A percentile compares a stretch with the other conserved stretches of the same genome.
phyloP scores from a whole-genome alignment of 2,113 vertebrate species.

The Meleagris gallopavo region DNA sequence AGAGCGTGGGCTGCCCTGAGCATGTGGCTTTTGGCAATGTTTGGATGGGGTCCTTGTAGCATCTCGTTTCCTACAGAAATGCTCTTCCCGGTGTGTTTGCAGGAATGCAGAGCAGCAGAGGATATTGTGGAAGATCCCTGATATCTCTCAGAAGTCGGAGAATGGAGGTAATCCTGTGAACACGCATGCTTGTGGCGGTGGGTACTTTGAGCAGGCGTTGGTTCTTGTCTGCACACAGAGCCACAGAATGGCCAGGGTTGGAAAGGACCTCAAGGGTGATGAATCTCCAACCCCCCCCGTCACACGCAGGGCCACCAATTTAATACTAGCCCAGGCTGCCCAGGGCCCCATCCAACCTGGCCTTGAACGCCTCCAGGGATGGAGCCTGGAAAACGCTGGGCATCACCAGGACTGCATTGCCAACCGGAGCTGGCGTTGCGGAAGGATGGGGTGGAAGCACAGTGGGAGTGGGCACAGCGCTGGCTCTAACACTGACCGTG shows the following conservation, averaged over 20 bases:
- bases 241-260: no score
- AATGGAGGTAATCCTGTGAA: constrained; percentile 89
- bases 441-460: accelerated
- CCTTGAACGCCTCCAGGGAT: no score
- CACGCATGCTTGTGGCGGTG: accelerated
- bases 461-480: accelerated
- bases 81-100: constrained; percentile 27
- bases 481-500: neutral
- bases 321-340: no score
- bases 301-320: no score
- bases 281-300: no score
- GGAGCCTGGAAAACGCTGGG: neutral
- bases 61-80: neutral
- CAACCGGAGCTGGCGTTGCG: accelerated
- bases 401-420: accelerated
- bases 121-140: constrained; percentile 98
- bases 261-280: no score
- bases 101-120: constrained; percentile 96
- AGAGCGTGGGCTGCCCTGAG: neutral
- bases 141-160: constrained; percentile 98
- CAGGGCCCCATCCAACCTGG: no score
- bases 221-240: neutral
- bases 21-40: neutral
- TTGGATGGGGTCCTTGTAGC: neutral
- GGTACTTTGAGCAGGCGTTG: neutral